Base-by-base conservation (phyloP, 1,140 invertebrate species). In the Argopecten irradians region DNA sequence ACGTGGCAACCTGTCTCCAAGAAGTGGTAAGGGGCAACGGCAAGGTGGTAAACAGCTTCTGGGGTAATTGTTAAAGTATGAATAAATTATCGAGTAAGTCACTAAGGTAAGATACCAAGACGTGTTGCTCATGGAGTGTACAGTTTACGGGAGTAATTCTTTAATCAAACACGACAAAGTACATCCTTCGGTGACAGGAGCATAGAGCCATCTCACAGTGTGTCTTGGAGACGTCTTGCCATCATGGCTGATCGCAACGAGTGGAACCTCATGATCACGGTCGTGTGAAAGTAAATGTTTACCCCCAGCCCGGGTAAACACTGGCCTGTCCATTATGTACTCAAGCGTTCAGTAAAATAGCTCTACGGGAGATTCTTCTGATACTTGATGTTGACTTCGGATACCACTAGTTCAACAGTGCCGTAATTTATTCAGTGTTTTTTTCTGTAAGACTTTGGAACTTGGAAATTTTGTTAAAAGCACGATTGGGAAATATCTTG, bases 231-330 rank as follows among this genome's bases (percentile, higher is more conserved):
- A 71, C 55, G n/a, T 71, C 55, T 71, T n/a, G 28, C 55, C 55
- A 71, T 71, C 55, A 71, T 3, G 55, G 13, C 55, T 71, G 55
- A 28, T 71, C 22, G 28, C 55, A 0, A 71, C 22, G 19, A 71
- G 55, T 28, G 28, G 55, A 71, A 71, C 55, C 5, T 71, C n/a
- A n/a, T n/a, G n/a, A n/a, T n/a, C n/a, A n/a, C 5, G 55, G 55
- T 71, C 55, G 55, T 71, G 55, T 71, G 55, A 71, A 71, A 71
- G 55, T 71, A 71, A 71, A 71, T 71, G 55, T 71, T 71, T 71
- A 16, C 55, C 55, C n/a, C n/a, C 55, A 71, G 55, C 55, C 22
- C 55, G 55, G n/a, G 55, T 11, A 71, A 71, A 71, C 55, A 71
- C 55, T 16, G 55, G n/a, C 55, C 55, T 71, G n/a, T 71, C 55